phyloP scores from a whole-genome alignment of 2,113 vertebrate species.

The Burhinus oedicnemus region DNA sequence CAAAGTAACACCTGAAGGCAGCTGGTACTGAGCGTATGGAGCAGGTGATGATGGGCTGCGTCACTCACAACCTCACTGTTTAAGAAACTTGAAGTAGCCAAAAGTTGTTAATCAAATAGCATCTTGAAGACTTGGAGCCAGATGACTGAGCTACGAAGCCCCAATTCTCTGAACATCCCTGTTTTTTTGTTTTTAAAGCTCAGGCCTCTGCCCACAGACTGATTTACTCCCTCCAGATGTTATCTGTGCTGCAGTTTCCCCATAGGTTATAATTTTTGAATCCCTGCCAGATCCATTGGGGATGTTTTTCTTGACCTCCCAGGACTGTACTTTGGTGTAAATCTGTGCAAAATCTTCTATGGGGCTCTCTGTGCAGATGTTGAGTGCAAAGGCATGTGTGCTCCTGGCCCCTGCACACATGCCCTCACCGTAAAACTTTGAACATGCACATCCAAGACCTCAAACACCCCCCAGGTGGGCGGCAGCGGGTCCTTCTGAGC shows the following conservation, averaged over 20 bases:
- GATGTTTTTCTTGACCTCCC: neutral
- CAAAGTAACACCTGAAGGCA: neutral
- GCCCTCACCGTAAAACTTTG: neutral
- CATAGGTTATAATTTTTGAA: neutral
- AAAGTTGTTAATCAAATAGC: neutral
- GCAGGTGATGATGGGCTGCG: neutral
- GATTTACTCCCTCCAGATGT: neutral
- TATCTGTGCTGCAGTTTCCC: neutral
- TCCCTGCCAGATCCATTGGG: neutral
- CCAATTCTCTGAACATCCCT: neutral
- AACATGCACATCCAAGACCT: rapidly evolving
- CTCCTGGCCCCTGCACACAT: neutral
- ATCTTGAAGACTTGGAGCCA: neutral
- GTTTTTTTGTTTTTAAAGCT: neutral
- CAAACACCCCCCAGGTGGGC: too few relatives aligned
- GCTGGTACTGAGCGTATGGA: neutral
- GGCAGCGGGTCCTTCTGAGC: neutral
- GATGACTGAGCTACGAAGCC: neutral
- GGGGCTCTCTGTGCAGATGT: neutral
- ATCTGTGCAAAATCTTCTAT: neutral
- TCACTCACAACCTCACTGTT: neutral
- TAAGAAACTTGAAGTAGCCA: neutral
- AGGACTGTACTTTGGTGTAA: neutral
- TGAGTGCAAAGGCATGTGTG: neutral
- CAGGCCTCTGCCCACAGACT: neutral